Evolutionary conservation across 2,888 invertebrate genomes (phyloP), one percentile per base, ranked within the genome.

Genomic region (Mimas tiliae): DNA sequence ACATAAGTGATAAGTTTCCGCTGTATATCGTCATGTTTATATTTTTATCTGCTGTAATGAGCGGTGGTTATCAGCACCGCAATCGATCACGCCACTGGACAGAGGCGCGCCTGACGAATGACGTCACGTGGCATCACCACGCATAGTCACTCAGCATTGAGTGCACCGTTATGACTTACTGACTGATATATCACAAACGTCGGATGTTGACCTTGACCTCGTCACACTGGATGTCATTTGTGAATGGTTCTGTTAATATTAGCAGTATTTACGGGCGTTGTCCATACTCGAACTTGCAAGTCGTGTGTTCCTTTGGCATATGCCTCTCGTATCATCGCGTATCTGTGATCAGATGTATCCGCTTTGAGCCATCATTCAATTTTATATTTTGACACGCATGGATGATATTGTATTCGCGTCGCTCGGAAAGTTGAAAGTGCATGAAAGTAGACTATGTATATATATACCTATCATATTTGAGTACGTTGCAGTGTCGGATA

Each of bases 61-160:
- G 58, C 34, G 33, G 53, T 33, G 50, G 50, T 27, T 58, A 58
- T 55, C 27, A 34, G 19, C 47, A 27, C 14, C 47, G 45, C 33
- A 27, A 63, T 53, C 53, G 64, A 33, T 64, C 53, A 33, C 33
- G 45, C 14, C 33, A 53, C 19, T n/a, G 45, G 52, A 27, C 52
- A 19, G 52, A 33, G n/a, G 52, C 42, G 34, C 34, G 64, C 51
- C n/a, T n/a, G n/a, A 33, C 6, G n/a, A 42, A 42, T 64, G 27
- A 53, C 52, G 52, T 53, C 64, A 53, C 34, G 48, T 42, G 33
- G 11, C 19, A 34, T 42, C n/a, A 45, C 27, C 34, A 34, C 27
- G 9, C 21, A 16, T 62, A 14, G 14, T 7, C 33, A 52, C 63
- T 11, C 34, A 38, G 48, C 50, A 21, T 7, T 0, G 19, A 34